These are phyloP conservation scores for Cephus rjabovi DNA, from an alignment of 2,888 invertebrate genomes.

Conservation along the genomic window DNA sequence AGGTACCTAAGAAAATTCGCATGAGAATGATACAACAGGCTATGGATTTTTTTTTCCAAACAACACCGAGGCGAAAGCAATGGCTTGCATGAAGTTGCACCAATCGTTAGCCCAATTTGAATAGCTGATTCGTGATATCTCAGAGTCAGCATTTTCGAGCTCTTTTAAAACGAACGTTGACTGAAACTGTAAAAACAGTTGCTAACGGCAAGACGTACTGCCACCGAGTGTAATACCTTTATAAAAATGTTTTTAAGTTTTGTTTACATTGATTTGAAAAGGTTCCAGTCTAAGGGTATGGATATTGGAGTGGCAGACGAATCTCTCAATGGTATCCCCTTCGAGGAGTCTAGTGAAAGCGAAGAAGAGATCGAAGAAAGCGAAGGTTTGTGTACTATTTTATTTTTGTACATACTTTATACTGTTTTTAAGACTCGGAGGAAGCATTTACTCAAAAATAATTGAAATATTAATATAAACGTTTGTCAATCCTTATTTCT, in stretches of 20 bases:
- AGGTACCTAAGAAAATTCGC: background rate
- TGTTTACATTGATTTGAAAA: conserved; percentile 51
- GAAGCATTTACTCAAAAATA: background rate
- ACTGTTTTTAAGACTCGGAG: background rate
- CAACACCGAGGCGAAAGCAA: background rate
- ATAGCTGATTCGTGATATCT: conserved; percentile 14
- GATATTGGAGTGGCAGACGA: conserved; percentile 83
- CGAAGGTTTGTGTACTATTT: conserved; percentile 37
- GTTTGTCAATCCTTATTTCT: background rate
- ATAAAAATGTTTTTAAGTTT: conserved; percentile 30
- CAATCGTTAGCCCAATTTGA: background rate
- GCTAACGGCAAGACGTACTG: background rate
- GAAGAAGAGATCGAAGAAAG: conserved; percentile 74
- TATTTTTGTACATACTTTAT: background rate
- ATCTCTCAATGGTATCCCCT: conserved; percentile 78
- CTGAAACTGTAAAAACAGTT: background rate
- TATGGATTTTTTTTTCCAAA: background rate
- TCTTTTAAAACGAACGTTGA: background rate
- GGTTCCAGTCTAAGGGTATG: conserved; percentile 87
- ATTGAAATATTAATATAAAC: background rate
- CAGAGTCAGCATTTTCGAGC: conserved; percentile 21
- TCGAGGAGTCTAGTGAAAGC: conserved; percentile 78
- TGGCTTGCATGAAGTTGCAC: background rate
- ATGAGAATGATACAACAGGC: background rate
- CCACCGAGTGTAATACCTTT: background rate